phyloP scores from a whole-genome alignment of 2,113 vertebrate genomes.

The Mugil cephalus region DNA sequence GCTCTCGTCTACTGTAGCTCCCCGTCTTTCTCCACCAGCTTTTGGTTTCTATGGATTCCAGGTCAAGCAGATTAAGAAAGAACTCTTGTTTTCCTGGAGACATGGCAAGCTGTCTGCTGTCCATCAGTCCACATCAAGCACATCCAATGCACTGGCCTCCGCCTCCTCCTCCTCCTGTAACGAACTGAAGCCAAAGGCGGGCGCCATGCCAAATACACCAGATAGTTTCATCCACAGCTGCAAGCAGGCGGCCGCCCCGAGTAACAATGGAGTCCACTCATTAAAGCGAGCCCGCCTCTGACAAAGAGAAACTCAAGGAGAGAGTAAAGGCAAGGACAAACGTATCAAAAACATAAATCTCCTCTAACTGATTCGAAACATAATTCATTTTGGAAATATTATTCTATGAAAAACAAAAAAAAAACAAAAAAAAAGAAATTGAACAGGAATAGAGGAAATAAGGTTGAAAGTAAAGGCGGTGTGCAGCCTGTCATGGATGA shows the following conservation, averaged over 20 bases:
- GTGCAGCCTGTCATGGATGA: conserved; percentile 38
- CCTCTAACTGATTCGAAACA: conserved; percentile 17
- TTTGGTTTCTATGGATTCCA: conserved; percentile 61
- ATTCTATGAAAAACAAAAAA: neutral
- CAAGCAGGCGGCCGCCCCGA: conserved; percentile 70
- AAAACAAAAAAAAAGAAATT: neutral
- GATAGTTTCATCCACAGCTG: conserved; percentile 85
- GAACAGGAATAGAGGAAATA: neutral
- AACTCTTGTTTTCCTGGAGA: conserved; percentile 54
- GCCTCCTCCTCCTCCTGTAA: conserved; percentile 54
- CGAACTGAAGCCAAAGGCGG: conserved; percentile 60
- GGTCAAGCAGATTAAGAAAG: conserved; percentile 59
- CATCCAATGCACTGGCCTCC: conserved; percentile 57
- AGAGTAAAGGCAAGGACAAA: conserved; percentile 23
- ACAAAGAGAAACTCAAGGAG: conserved; percentile 49
- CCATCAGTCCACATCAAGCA: conserved; percentile 75
- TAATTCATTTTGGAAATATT: neutral
- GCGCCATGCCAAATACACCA: conserved; percentile 75
- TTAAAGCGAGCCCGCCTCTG: conserved; percentile 67
- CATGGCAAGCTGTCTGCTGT: conserved; percentile 73
- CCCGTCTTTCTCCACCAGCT: conserved; percentile 19
- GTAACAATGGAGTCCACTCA: conserved; percentile 82
- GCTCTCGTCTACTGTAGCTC: conserved; percentile 26
- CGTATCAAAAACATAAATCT: neutral
- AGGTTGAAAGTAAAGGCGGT: conserved; percentile 21